phyloP scores from a whole-genome alignment of 2,888 invertebrate genomes.

The Thecocarcelia acutangulata region DNA sequence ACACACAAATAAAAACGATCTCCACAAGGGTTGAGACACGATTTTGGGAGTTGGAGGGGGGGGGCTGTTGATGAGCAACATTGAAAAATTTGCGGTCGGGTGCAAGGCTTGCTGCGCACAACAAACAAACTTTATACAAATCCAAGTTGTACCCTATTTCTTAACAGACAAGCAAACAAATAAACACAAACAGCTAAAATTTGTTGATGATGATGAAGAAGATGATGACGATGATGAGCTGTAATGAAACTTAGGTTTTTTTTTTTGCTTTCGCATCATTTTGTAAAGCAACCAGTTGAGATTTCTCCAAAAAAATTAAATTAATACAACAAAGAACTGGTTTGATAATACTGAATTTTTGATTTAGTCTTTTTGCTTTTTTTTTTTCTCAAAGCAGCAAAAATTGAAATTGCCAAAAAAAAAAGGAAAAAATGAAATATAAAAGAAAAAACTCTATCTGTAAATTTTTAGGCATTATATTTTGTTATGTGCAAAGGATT shows the following conservation, averaged over 20 bases:
- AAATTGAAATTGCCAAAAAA: constrained; percentile 62
- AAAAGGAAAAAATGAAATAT: too few species aligned
- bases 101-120: constrained; percentile 29
- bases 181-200: constrained; percentile 46
- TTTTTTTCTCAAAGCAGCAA: constrained; percentile 35
- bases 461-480: constrained; percentile 65
- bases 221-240: constrained; percentile 52
- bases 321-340: constrained; percentile 66
- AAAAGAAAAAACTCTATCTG: constrained; percentile 47
- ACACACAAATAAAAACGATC: constrained; percentile 31
- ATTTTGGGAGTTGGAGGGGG: constrained; percentile 23
- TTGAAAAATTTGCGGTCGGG: constrained; percentile 44
- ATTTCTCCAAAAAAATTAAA: constrained; percentile 65
- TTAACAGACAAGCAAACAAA: constrained; percentile 62
- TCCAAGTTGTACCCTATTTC: constrained; percentile 62
- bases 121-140: constrained; percentile 56
- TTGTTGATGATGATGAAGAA: constrained; percentile 50
- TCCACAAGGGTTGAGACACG: constrained; percentile 21
- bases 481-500: constrained; percentile 49
- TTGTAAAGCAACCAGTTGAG: constrained; percentile 64
- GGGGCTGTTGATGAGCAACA: constrained; percentile 41
- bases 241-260: constrained; percentile 58
- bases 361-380: constrained; percentile 55
- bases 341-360: constrained; percentile 64
- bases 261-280: constrained; percentile 21